phyloP scores from a whole-genome alignment of 2,888 invertebrate species.

The Ceramica pisi region DNA sequence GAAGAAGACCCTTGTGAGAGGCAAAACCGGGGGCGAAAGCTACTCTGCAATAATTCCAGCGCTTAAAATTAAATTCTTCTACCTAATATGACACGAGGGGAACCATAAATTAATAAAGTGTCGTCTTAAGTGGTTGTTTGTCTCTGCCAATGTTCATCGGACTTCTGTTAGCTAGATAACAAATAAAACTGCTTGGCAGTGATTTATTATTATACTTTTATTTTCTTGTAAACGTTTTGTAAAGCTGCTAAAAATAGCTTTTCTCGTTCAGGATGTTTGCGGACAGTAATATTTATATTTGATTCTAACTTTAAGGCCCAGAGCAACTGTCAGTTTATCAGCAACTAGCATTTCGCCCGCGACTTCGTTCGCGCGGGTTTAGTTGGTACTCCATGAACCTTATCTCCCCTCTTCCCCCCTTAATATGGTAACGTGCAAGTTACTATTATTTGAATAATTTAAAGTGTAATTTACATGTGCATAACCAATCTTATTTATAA shows the following conservation, averaged over 20 bases:
- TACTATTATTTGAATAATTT: too few species aligned
- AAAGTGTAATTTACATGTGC: too few species aligned
- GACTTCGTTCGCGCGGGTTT: too few species aligned
- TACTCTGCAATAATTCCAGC: slow-evolving; percentile 1
- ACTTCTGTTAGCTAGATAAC: slow-evolving; percentile 29
- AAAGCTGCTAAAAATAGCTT: not conserved
- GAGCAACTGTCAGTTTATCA: too few species aligned
- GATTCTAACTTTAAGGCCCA: not conserved
- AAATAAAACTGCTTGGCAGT: slow-evolving; percentile 32
- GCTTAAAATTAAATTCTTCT: slow-evolving; percentile 37
- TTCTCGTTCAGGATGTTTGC: not conserved
- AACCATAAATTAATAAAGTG: slow-evolving; percentile 51
- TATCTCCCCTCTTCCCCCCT: too few species aligned
- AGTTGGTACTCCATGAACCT: too few species aligned
- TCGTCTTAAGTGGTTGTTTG: slow-evolving; percentile 32
- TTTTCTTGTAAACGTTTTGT: slow-evolving; percentile 4
- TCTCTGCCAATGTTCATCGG: slow-evolving; percentile 23
- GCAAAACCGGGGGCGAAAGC: rapidly evolving
- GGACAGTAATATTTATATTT: not conserved
- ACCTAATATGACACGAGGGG: slow-evolving; percentile 11
- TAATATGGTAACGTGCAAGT: too few species aligned
- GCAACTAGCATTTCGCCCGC: too few species aligned
- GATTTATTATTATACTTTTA: slow-evolving; percentile 32
- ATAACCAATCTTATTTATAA: too few species aligned
- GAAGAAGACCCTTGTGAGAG: not conserved